Conservation (phyloP, 2,113 vertebrate genomes). For the Struthidea cinerea region DNA sequence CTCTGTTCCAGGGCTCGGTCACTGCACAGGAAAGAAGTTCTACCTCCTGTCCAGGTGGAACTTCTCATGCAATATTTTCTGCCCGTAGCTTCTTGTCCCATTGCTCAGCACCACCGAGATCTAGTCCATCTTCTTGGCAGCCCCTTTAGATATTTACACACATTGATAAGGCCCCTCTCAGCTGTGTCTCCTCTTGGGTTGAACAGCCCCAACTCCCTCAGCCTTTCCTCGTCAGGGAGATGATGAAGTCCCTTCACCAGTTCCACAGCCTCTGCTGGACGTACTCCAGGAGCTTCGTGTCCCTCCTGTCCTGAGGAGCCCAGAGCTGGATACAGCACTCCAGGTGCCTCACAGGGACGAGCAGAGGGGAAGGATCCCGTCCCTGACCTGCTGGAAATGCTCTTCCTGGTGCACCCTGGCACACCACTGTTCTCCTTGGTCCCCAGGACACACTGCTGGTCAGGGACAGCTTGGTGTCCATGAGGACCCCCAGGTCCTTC, state of each 20-base stretch:
- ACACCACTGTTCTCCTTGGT: not conserved
- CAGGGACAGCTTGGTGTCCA: not conserved
- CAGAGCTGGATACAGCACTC: not conserved
- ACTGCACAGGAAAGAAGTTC: not conserved
- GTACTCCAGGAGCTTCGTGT: fast-evolving
- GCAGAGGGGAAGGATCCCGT: not conserved
- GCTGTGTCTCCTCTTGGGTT: not conserved
- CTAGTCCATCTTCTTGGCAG: fast-evolving
- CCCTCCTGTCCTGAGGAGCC: not conserved
- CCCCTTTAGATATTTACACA: not conserved
- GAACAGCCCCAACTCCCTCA: not conserved
- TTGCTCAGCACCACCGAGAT: not conserved
- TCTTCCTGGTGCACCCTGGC: no score
- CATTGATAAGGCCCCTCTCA: not conserved
- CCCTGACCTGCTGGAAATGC: not conserved
- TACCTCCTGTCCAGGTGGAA: not conserved
- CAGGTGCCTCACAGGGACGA: not conserved
- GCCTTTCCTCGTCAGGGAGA: not conserved
- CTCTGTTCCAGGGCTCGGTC: not conserved
- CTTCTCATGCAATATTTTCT: not conserved
- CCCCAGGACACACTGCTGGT: not conserved
- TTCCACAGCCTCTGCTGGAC: not conserved
- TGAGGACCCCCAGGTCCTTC: not conserved
- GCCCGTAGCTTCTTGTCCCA: not conserved
- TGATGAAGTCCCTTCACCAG: not conserved